These are phyloP conservation scores for Stratiomys singularior DNA, from an alignment of 2,888 invertebrate genomes.

Conservation along the genomic window DNA sequence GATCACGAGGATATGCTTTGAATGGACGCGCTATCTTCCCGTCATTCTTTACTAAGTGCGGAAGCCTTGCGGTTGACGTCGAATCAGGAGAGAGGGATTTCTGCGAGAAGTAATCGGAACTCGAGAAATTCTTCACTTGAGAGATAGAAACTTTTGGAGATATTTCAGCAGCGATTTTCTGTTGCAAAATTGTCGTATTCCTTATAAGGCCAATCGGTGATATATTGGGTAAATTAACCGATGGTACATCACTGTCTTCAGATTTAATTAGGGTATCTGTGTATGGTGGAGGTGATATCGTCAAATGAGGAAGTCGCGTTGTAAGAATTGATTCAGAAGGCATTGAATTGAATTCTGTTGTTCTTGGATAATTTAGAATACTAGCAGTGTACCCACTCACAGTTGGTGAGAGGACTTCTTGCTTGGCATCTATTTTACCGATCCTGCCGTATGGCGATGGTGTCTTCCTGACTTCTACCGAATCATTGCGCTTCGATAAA, in stretches of 20 bases:
- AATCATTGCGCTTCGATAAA: conserved; percentile 63
- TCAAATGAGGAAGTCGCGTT: too few relatives aligned
- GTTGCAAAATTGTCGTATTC: conserved; percentile 9
- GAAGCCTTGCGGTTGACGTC: conserved; percentile 53
- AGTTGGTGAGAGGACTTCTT: background rate
- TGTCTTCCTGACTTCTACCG: conserved; percentile 61
- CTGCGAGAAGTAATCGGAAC: background rate
- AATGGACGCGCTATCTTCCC: conserved; percentile 71
- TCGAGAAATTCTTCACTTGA: conserved; percentile 40
- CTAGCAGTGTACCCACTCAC: background rate
- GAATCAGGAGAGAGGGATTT: background rate
- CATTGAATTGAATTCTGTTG: background rate
- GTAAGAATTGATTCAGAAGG: too few relatives aligned
- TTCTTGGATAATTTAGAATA: background rate
- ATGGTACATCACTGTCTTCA: background rate
- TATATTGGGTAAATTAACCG: background rate
- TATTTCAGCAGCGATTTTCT: background rate
- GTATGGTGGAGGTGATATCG: too few relatives aligned
- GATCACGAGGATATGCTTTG: conserved; percentile 79
- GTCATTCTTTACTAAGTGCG: conserved; percentile 55
- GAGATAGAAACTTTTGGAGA: background rate
- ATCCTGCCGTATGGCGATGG: conserved; percentile 61
- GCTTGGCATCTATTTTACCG: background rate
- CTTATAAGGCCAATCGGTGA: background rate
- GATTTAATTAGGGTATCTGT: background rate